Conservation (phyloP, 2,797 vertebrate genomes). For the Oreonectes daqikongensis region DNA sequence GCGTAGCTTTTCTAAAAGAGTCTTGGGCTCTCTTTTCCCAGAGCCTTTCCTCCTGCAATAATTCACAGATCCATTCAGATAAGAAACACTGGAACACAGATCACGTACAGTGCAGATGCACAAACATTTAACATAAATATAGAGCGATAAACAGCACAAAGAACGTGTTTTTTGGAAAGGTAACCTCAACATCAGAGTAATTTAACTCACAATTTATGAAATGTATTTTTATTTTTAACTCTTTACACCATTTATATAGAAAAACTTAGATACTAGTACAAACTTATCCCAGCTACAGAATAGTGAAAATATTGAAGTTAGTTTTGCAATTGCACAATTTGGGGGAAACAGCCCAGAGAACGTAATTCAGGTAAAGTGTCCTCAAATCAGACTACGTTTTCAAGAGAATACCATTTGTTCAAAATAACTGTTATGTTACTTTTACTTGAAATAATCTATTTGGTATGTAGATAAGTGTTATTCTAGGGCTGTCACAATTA, state of each 20-base stretch:
- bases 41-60: slow-evolving; percentile 71
- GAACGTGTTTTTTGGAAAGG: not conserved
- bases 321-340: not conserved
- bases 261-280: not conserved
- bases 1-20: slow-evolving; percentile 88
- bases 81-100: not conserved
- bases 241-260: not conserved
- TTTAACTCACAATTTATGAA: too few relatives aligned
- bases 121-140: slow-evolving; percentile 12
- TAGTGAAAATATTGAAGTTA: not conserved
- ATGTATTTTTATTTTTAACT: not conserved
- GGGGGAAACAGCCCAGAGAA: not conserved
- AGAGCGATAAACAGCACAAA: not conserved
- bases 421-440: not conserved
- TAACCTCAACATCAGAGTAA: not conserved
- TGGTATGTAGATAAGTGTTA: too few relatives aligned
- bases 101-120: not conserved
- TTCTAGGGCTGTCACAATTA: too few relatives aligned
- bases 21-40: slow-evolving; percentile 75
- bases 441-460: not conserved
- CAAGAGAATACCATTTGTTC: not conserved
- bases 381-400: not conserved
- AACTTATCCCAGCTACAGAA: not conserved
- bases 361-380: too few relatives aligned
- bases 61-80: slow-evolving; percentile 12